Evolutionary conservation across 1,140 invertebrate species (phyloP), one percentile per base, ranked within the genome.

Genomic region (Temnothorax nylanderi): DNA sequence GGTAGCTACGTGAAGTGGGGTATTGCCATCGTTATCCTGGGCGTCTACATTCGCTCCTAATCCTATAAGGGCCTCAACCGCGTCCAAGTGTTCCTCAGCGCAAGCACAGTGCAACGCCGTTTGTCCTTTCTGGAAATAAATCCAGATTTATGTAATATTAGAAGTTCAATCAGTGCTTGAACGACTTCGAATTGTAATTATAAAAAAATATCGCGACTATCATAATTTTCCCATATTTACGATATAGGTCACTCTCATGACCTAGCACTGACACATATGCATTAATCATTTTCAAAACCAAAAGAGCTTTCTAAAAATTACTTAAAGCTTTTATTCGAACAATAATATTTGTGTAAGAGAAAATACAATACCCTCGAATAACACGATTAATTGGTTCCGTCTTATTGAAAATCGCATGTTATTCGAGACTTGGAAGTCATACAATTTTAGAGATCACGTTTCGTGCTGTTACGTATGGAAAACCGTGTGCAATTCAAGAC

Each of bases 1-100:
- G 18, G 98, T 97, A 18, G 98, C 98, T 26, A 97, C 95, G 93
- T 99, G 98, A 16, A 99, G 95, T 0, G 98, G 97, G 0, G 97
- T 97, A 90, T 98, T 98, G 18, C 97, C 97, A 51, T 97, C 97
- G 74, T 96, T 95, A 95, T 98, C 98, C 93, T 96, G 95, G 1
- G 96, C 95, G 76, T 97, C 96, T 78, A 96, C 94, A 62, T 96
- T 94, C 1, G 96, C 96, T 10, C 96, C 96, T 49, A 97, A 95
- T 13, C 95, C 91, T 92, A 97, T 94, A 77, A 98, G 95, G 89
- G 97, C 95, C 87, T 97, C 96, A 32, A 97, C 97, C 0, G 97
- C 97, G 44, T 97, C 96, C 37, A 96, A 95, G 90, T 98, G 97
- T 10, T 97, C 98, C 47, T 96, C 96, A 89, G 97, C 97, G 89